A percentile compares a stretch with the other conserved stretches of the same genome.
Evolutionary conservation across 2,797 vertebrate species (phyloP).

Genomic region (Trachops cirrhosus): DNA sequence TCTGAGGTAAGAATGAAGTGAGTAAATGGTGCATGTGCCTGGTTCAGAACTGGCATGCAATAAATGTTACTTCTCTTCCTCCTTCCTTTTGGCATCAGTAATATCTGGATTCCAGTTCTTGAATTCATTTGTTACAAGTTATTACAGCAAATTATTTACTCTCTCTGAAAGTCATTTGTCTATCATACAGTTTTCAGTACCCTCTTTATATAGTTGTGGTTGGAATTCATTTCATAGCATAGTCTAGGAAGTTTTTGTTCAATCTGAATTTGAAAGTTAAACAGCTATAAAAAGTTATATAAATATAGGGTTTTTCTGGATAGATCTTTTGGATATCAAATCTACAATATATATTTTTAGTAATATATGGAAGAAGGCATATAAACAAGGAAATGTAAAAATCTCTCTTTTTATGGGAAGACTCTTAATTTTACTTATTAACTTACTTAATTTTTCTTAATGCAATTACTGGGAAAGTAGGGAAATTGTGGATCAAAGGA

Average conservation of each 20-base stretch:
- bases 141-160: background rate
- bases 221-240: conserved; percentile 5
- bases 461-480: background rate
- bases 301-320: conserved; percentile 2
- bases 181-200: background rate
- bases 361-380: background rate
- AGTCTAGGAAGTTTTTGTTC: background rate
- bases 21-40: background rate
- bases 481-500: background rate
- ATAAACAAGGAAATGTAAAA: background rate
- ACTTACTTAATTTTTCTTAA: background rate
- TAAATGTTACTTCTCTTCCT: background rate
- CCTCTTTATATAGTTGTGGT: background rate
- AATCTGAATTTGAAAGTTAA: background rate
- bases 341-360: background rate
- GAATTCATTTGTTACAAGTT: background rate
- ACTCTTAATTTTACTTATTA: background rate
- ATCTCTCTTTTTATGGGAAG: background rate
- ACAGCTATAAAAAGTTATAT: background rate
- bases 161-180: background rate
- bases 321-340: background rate
- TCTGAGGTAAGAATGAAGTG: background rate
- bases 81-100: background rate
- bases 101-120: background rate
- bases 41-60: background rate